Evolutionary conservation across 2,888 invertebrate genomes (phyloP), one percentile per base, ranked within the genome.

Genomic region (Epiblema foenella): DNA sequence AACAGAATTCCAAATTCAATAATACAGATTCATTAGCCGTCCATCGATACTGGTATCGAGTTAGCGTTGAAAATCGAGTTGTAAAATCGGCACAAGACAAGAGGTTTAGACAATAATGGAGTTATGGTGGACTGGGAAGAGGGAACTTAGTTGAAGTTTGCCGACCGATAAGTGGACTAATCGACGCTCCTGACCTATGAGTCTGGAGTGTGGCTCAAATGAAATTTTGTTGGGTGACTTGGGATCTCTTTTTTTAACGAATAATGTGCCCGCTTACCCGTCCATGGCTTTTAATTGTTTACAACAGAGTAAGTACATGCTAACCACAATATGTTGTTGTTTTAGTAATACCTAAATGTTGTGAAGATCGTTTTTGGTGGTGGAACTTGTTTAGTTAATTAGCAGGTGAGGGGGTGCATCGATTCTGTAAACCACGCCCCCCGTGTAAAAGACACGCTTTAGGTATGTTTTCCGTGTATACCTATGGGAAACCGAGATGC

Each of bases 71-170:
- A 79, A 86, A 88, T 86, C 80, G 79, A 85, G 81, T 86, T 83
- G 79, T 78, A 82, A 71, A 86, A 85, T 86, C 85, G 86, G 84
- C 85, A 85, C 83, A 81, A 85, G 86, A 80, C 83, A 82, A 82
- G 83, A 83, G 81, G 78, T 80, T 81, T 85, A 85, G 86, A 79
- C 79, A 78, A 77, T 88, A 90, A 91, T 80, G 77, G 73, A 75
- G 82, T 90, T 90, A 89, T 81, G 76, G 82, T 77, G 77, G 85
- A 81, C 80, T 76, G 81, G 82, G 80, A 81, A 75, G 77, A 75
- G 71, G 74, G 84, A 88, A 90, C 84, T 83, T 74, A 74, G 83
- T 90, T 89, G 74, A 87, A 90, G 87, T 90, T 91, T 88, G 83
- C 80, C 79, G 81, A 84, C 85, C 85, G 83, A 86, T 87, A 86